Evolutionary conservation across 2,888 invertebrate species (phyloP).

Genomic region (Crossocerus cetratus): DNA sequence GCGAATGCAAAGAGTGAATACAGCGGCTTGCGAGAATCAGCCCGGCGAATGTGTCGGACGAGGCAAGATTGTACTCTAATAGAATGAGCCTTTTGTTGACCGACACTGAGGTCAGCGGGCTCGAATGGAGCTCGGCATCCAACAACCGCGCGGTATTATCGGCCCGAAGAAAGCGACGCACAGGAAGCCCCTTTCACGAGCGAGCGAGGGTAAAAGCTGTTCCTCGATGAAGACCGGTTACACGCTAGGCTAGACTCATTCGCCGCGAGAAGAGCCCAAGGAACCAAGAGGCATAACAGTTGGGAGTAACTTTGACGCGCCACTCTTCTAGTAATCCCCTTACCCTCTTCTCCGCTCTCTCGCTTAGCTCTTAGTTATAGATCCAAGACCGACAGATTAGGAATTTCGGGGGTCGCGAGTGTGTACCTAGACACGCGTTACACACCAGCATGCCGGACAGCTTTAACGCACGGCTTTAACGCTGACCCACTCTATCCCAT

Average conservation of each 20-base stretch:
- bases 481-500: slow-evolving; percentile 41
- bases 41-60: slow-evolving; percentile 59
- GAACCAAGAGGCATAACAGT: not conserved
- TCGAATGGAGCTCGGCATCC: slow-evolving; percentile 61
- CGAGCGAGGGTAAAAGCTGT: slow-evolving; percentile 55
- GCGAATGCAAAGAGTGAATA: too few species aligned
- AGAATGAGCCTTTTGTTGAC: slow-evolving; percentile 70
- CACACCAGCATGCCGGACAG: slow-evolving; percentile 1
- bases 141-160: slow-evolving; percentile 59
- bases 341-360: slow-evolving; percentile 31
- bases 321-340: not conserved
- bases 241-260: slow-evolving; percentile 40
- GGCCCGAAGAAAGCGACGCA: slow-evolving; percentile 56
- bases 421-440: slow-evolving; percentile 21
- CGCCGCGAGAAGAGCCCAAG: slow-evolving; percentile 7
- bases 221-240: slow-evolving; percentile 58
- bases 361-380: slow-evolving; percentile 8
- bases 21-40: slow-evolving; percentile 50
- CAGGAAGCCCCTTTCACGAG: slow-evolving; percentile 54
- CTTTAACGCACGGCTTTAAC: slow-evolving; percentile 17
- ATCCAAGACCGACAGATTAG: not conserved
- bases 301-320: slow-evolving; percentile 5
- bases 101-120: slow-evolving; percentile 62
- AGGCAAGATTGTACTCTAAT: slow-evolving; percentile 69
- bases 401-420: not conserved